Evolutionary conservation across 23 tunicate genomes (phyloP).

Genomic region (Halocynthia roretzi): DNA sequence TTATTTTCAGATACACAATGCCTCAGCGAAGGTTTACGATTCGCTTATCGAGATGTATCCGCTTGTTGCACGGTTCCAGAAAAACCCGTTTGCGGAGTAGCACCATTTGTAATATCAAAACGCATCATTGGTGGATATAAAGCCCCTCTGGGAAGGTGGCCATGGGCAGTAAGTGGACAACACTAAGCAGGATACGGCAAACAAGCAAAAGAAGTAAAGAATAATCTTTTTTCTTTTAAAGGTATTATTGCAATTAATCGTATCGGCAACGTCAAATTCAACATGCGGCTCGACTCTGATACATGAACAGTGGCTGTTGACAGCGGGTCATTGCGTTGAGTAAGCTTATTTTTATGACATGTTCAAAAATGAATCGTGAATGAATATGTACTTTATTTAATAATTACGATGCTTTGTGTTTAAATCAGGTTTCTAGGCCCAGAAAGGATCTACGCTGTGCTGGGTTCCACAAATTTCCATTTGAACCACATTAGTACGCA

Average conservation of each 20-base stretch:
- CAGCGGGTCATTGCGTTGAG: conserved; percentile 52
- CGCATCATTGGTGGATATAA: neutral
- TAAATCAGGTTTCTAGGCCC: neutral
- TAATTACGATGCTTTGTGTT: neutral
- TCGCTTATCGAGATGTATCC: no score
- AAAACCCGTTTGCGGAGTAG: neutral
- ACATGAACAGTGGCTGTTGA: conserved; percentile 27
- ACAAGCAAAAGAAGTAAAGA: neutral
- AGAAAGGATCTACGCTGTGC: conserved; percentile 6
- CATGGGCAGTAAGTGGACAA: conserved; percentile 6
- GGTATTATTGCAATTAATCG: neutral
- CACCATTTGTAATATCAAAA: neutral
- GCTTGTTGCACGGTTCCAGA: neutral
- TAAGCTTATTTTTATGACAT: neutral
- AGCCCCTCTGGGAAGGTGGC: neutral
- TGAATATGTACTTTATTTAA: no score
- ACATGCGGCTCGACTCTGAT: conserved; percentile 5
- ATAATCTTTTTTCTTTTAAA: neutral
- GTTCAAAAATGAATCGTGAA: no score
- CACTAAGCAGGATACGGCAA: neutral
- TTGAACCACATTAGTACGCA: neutral
- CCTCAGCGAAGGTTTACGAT: no score
- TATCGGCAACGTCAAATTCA: neutral
- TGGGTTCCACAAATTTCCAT: conserved; percentile 1
- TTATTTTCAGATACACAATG: no score